Evolutionary conservation across 2,113 vertebrate genomes (phyloP).

Genomic region (Perognathus longimembris): DNA sequence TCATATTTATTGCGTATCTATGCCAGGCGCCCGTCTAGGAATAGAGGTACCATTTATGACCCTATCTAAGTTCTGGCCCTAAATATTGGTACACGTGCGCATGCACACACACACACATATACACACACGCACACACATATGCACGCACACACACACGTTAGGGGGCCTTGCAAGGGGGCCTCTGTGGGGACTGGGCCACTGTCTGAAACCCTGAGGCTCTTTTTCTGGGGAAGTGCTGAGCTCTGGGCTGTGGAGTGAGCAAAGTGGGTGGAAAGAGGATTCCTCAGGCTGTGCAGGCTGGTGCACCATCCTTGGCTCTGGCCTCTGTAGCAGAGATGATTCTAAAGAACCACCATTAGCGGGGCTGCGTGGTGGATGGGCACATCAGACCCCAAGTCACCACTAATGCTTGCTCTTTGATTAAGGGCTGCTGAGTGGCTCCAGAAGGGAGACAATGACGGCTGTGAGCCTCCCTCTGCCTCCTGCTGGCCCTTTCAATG

Average conservation of each 20-base stretch:
- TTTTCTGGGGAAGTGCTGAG: not conserved
- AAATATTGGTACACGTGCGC: no score
- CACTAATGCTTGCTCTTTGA: conserved; percentile 71
- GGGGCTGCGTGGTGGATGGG: conserved; percentile 72
- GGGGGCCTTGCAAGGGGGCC: not conserved
- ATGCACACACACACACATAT: no score
- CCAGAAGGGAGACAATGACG: not conserved
- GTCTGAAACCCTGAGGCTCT: not conserved
- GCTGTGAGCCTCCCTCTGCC: not conserved
- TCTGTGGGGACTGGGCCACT: not conserved
- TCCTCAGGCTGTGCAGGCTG: conserved; percentile 45
- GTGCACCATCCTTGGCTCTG: conserved; percentile 71
- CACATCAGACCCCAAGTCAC: conserved; percentile 69
- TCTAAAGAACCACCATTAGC: conserved; percentile 62
- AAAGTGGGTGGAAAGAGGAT: conserved; percentile 77
- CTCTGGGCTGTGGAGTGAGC: conserved; percentile 55
- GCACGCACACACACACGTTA: no score
- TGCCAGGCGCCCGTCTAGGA: no score
- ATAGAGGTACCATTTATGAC: no score
- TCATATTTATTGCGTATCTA: no score
- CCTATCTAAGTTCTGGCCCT: no score
- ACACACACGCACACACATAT: no score
- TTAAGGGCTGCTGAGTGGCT: conserved; percentile 61
- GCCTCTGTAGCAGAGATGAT: conserved; percentile 74
- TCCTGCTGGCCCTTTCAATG: not conserved